Evolutionary conservation across 2,888 invertebrate genomes (phyloP), one percentile per base, ranked within the genome.

Genomic region (Aphidius colemani): DNA sequence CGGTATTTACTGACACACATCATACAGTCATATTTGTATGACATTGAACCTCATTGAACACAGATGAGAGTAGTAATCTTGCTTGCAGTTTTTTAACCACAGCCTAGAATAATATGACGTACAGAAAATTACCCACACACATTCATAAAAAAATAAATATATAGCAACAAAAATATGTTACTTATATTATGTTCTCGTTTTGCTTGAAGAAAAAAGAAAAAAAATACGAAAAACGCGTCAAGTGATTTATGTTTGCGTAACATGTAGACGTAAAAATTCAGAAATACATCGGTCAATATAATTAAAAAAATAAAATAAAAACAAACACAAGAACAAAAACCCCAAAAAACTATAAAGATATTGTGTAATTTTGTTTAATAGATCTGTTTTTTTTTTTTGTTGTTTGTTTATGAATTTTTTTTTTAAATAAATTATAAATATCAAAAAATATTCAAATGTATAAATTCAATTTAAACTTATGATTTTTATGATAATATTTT

Each of bases 41-140:
- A 53, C 53, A 41, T 53, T 53, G 53, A 53, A 53, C 53, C 53
- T 53, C 41, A 41, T 11, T 53, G 53, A 53, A 53, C 40, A 53
- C 43, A 53, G 53, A 53, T 41, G 43, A 53, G 10, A 53, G n/a
- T 11, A n/a, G 10, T 53, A 30, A 30, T 30, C 3, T 30, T 30
- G 4, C 30, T 30, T 30, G 30, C 30, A 30, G 3, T 30, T 30
- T 30, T 30, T 30, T 30, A 30, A 30, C 30, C 5, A 30, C 30
- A 30, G 5, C 30, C 30, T 5, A 30, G 30, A 30, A 41, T 43
- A 53, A 43, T 41, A 30, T 30, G 30, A 30, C 40, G 11, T 40
- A 40, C 40, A 41, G 7, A 41, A 39, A 51, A 41, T 53, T 43
- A 9, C n/a, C 53, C 40, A 6, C 41, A 53, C 53, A 41, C 40